Base-by-base conservation (phyloP, 92 coral and sea anemone genomes). In the Porites cylindrica region DNA sequence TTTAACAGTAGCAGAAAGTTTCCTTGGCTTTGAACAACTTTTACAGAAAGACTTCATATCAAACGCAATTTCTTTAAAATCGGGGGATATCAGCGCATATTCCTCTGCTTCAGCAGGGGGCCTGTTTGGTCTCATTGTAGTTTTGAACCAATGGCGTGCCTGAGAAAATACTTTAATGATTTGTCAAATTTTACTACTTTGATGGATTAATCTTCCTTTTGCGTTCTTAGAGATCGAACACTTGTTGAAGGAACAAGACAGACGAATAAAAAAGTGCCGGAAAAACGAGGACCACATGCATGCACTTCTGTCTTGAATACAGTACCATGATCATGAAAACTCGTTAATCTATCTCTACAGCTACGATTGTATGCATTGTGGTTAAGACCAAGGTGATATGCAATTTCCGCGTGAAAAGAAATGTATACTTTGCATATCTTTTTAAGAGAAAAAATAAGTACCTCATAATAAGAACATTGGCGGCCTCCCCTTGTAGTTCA, bases 191-290 rank as follows among this genome's bases (percentile, higher is more conserved):
- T 73, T 73, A 19, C 63, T 7, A 7, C 17, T 74, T 74, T 17
- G 6, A 0, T 70, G 75, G 50, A 14, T 70, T 11, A 4, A 24
- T 32, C 47, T 26, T 29, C 32, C 21, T 29, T 26, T 70, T 13
- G 19, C 9, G 51, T 52, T 69, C 66, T 8, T 70, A 96, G 98
- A 96, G 82, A 96, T 96, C 65, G 94, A 93, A 54, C 90, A 91
- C 69, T 92, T 96, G 78, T 85, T 96, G 61, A 88, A 86, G 26
- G 96, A 95, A 66, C 98, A 96, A 82, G 96, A 96, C 77, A 93
- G 89, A 54, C 88, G 95, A 53, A 94, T 96, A 74, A 86, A 91
- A 64, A 84, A 82, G 82, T 96, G 98, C 88, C 93, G 98, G 53
- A 94, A 74, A 51, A 74, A 74, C 52, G 78, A 74, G 9, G 78